Conservation (phyloP, 1,140 invertebrate species). For the Eciton burchellii region DNA sequence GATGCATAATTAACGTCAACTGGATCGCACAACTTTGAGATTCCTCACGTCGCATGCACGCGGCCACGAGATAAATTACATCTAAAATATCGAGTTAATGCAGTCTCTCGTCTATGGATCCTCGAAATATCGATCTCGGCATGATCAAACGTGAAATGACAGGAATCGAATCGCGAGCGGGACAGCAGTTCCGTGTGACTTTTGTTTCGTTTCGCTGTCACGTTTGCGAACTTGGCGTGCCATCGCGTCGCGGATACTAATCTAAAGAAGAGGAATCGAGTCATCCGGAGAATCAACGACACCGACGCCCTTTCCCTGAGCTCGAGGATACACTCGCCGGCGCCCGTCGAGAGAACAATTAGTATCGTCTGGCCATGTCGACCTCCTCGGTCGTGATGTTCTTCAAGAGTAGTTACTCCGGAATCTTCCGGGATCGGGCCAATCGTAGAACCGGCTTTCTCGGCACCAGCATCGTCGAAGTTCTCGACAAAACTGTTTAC, state of each 20-base stretch:
- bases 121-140: background rate
- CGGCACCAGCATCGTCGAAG: constrained; percentile 19
- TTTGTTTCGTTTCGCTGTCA: constrained; percentile 65
- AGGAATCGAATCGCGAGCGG: constrained; percentile 30
- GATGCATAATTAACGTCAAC: background rate
- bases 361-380: constrained; percentile 5
- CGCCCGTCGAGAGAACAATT: constrained; percentile 25
- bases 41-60: too few species aligned
- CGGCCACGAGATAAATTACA: too few species aligned
- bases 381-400: constrained; percentile 38
- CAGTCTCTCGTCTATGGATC: too few species aligned
- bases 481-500: constrained; percentile 48
- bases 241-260: constrained; percentile 55
- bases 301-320: constrained; percentile 22
- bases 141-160: constrained; percentile 31
- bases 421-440: constrained; percentile 45
- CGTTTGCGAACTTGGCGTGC: constrained; percentile 56
- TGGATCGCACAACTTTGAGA: background rate
- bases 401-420: constrained; percentile 58
- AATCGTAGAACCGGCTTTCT: constrained; percentile 40
- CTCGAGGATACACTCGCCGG: constrained; percentile 30
- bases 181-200: constrained; percentile 22
- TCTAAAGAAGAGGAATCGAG: constrained; percentile 44
- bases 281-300: constrained; percentile 33
- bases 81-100: too few species aligned